Base-by-base conservation (phyloP, 2,888 invertebrate species). In the Trachelus stipa region DNA sequence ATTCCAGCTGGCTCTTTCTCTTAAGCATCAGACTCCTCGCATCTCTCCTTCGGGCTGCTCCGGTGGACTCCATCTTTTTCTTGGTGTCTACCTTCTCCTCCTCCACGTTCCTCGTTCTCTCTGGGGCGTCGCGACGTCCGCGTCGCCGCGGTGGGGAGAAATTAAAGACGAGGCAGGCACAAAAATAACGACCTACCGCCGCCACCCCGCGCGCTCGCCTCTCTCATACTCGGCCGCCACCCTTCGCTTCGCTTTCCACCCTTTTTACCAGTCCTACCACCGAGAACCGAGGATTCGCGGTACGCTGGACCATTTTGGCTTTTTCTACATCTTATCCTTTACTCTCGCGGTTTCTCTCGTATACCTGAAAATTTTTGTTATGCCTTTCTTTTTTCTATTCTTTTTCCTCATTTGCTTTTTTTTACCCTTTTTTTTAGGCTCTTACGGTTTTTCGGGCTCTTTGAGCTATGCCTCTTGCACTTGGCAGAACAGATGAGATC, bases 161-260 rank as follows among this genome's bases (percentile, higher is more conserved):
- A 90, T 91, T 91, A 91, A 91, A 91, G 91, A 91, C 91, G 91
- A 91, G 90, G 90, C 90, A 90, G 90, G 91, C 91, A 91, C 91
- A 91, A 91, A 91, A 91, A 91, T 91, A 91, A 91, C 91, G 90
- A 90, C 90, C 90, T 88, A 86, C 87, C 82, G 84, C 83, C 89
- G 87, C 87, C 82, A 85, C 83, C 81, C 81, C 82, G 56, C 77
- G 34, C 76, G 56, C 56, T 73, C 69, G 73, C 76, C 74, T 69
- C 80, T 73, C 77, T 75, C 76, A 71, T 69, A 30, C 79, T 79
- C 76, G 77, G 74, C 77, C 68, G 73, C 56, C 69, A 35, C 79
- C 37, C 76, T 73, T 69, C 76, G 73, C 71, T 77, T 74, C 77
- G 34, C 73, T 71, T 74, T 80, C 76, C 76, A 71, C 73, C 76